Evolutionary conservation across 2,113 vertebrate genomes (phyloP), one percentile per base, ranked within the genome.

Genomic region (Sitta europaea): DNA sequence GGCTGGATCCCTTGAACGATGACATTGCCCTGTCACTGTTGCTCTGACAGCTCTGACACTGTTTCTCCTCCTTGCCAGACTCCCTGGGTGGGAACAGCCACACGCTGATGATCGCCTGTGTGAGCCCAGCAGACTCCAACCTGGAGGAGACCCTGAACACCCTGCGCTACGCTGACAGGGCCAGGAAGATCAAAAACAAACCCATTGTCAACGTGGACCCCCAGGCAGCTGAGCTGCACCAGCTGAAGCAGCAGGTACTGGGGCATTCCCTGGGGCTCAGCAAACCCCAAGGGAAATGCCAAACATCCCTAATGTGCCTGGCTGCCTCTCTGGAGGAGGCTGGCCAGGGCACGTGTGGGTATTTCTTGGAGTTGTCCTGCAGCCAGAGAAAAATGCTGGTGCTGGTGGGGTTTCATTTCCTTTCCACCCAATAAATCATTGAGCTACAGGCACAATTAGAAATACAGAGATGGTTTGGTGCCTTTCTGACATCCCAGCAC

Each of bases 101-200:
- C 96, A 99, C 99, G 1, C 96, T 99, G 59, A 99, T 99, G 99
- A 99, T 99, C 5, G 99, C 99, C 10, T 99, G 99, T 24, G 75
- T 99, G 57, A 99, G 99, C 95, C 99, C 99, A 28, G 99, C 99
- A 2, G 99, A 99, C 94, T 99, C 99, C 31, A 99, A 99, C 93
- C 98, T 99, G 55, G 99, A 99, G 90, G 99, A 99, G 97, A 99
- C 99, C n/a, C 97, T 99, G 51, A 99, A 99, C 94, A 99, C 99
- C 0, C 93, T 99, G 81, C 98, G 99, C 33, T 99, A 99, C 5
- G 99, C 99, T 19, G 99, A 99, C 98, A 98, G 99, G 95, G 99
- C 99, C 67, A 98, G 99, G 88, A 99, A 99, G 83, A 99, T 99
- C 59, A 99, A 99, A 94, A 99, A 99, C 88, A 99, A 99, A 38